Percentiles rank a stretch among this genome's conserved stretches.
Evolutionary conservation across 2,797 vertebrate species (phyloP).

Genomic region (Nyctalus aviator): DNA sequence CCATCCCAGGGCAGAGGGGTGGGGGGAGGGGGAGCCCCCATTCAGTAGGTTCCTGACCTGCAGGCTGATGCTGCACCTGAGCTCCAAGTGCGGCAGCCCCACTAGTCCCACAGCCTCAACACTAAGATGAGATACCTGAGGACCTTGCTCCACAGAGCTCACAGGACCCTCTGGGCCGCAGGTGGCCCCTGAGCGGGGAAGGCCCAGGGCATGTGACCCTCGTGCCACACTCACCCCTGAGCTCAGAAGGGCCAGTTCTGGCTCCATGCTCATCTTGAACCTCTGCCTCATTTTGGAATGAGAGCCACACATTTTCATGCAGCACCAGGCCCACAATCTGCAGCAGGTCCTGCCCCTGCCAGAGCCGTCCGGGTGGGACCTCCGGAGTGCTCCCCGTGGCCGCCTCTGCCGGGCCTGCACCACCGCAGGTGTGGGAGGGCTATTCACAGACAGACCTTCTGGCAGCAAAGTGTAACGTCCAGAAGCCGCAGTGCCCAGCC

Average conservation of each 20-base stretch:
- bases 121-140: not conserved
- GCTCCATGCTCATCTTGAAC: not conserved
- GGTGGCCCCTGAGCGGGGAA: not conserved
- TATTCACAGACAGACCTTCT: not conserved
- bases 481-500: not conserved
- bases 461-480: not conserved
- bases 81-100: not conserved
- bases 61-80: not conserved
- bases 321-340: rapidly evolving
- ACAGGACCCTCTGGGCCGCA: not conserved
- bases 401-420: not conserved
- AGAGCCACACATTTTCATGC: not conserved
- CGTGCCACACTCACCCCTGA: rapidly evolving
- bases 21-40: too few relatives aligned
- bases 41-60: too few relatives aligned
- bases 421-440: not conserved
- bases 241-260: too few relatives aligned
- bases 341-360: not conserved
- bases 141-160: not conserved
- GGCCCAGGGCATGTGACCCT: not conserved
- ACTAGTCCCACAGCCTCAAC: too few relatives aligned
- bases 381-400: rapidly evolving
- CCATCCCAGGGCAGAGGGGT: not conserved
- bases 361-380: not conserved
- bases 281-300: not conserved